These are phyloP conservation scores for Darevskia nairensis DNA, from an alignment of 2,797 vertebrate species.

Conservation along the genomic window DNA sequence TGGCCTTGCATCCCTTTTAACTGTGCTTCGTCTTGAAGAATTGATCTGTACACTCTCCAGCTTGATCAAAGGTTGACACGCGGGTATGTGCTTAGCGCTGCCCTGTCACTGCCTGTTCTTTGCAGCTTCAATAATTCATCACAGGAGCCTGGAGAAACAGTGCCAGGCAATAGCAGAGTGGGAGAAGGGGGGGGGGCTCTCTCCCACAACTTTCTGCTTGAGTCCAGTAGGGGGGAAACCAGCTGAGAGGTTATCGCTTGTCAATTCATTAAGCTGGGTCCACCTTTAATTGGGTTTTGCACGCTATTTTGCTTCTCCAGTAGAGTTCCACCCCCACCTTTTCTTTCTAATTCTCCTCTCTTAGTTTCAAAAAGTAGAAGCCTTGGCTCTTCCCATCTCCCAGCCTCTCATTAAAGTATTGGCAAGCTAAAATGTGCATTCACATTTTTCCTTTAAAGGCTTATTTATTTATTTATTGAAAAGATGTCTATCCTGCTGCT, in stretches of 20 bases:
- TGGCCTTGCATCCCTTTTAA: constrained; percentile 52
- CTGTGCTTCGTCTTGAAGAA: constrained; percentile 51
- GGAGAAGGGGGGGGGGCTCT: neutral
- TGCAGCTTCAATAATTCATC: constrained; percentile 62
- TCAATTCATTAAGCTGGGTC: neutral
- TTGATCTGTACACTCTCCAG: constrained; percentile 54
- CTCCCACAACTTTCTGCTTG: neutral
- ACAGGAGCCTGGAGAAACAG: constrained; percentile 33
- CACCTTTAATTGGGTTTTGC: constrained; percentile 32
- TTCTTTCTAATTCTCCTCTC: neutral
- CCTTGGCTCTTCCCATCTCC: neutral
- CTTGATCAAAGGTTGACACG: constrained; percentile 66
- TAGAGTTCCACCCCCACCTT: neutral
- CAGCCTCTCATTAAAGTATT: neutral
- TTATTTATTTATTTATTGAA: neutral
- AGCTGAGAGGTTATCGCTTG: neutral
- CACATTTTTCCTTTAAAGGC: neutral
- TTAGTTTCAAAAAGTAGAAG: neutral
- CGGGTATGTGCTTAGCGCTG: constrained; percentile 35
- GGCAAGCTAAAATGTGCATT: neutral
- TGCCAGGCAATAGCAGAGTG: neutral
- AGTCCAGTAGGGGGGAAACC: neutral
- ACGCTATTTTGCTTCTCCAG: constrained; percentile 9
- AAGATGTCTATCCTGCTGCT: neutral
- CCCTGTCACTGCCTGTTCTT: constrained; percentile 58